phyloP scores from a whole-genome alignment of 2,888 invertebrate species.

The Tachina grossa region DNA sequence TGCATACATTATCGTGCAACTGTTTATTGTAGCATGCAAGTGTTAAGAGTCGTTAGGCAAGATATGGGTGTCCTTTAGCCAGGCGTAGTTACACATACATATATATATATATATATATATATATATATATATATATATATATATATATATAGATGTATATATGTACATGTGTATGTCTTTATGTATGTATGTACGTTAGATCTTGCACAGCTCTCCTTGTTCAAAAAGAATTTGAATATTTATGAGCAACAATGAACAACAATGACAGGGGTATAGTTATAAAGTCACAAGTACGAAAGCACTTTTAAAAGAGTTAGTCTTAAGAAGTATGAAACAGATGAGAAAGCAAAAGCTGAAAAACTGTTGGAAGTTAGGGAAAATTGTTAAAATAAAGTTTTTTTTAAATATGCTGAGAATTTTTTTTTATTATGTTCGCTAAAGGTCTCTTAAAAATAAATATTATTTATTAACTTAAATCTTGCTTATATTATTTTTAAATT shows the following conservation, averaged over 20 bases:
- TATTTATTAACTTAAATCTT: too few species aligned
- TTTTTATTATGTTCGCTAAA: too few species aligned
- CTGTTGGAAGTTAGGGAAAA: background rate
- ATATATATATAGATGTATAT: too few species aligned
- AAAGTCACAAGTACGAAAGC: background rate
- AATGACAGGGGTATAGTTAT: conserved; percentile 25
- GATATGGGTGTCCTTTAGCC: conserved; percentile 21
- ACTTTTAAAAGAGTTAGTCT: background rate
- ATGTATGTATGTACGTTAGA: too few species aligned
- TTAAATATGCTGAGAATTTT: too few species aligned
- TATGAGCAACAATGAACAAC: conserved; percentile 58
- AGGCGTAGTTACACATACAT: background rate
- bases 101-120: background rate
- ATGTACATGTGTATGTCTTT: too few species aligned
- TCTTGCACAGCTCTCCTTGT: background rate
- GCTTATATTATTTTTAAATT: too few species aligned
- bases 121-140: too few species aligned
- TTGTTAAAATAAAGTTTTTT: background rate
- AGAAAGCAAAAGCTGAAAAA: conserved; percentile 22
- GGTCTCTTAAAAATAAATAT: too few species aligned
- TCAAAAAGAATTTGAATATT: conserved; percentile 60
- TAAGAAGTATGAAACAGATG: background rate
- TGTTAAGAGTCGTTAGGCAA: conserved; percentile 50
- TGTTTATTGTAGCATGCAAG: conserved; percentile 46
- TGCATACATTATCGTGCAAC: conserved; percentile 39